Percentiles rank a stretch among this genome's conserved stretches.
Conservation (phyloP, 2,888 invertebrate genomes). For the Mantis religiosa region DNA sequence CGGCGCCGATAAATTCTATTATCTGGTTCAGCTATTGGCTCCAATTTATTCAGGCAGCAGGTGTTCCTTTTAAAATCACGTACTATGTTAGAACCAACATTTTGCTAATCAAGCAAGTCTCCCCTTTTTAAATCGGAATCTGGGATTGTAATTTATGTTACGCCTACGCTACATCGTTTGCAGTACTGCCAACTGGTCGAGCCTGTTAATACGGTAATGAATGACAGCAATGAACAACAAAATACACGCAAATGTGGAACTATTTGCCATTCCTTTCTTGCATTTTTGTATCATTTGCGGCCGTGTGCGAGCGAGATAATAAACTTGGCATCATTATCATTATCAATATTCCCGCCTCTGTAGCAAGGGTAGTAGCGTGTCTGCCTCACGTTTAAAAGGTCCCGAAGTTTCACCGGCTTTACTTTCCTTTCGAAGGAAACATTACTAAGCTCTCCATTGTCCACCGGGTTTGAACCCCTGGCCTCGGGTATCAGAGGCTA, state of each 20-base stretch:
- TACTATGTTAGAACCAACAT: not conserved
- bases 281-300: not conserved
- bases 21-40: not conserved
- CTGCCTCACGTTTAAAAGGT: too few relatives aligned
- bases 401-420: too few relatives aligned
- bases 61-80: not conserved
- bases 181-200: not conserved
- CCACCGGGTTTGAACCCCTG: too few relatives aligned
- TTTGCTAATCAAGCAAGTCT: not conserved
- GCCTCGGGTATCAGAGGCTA: too few relatives aligned
- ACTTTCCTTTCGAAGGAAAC: too few relatives aligned
- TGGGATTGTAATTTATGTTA: not conserved
- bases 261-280: not conserved
- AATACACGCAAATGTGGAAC: not conserved
- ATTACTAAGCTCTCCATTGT: too few relatives aligned
- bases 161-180: not conserved
- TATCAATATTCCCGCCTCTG: too few relatives aligned
- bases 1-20: not conserved
- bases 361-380: too few relatives aligned
- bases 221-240: not conserved
- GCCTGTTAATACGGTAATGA: not conserved
- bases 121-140: not conserved
- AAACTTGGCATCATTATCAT: too few relatives aligned
- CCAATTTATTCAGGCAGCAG: not conserved
- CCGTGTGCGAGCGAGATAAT: too few relatives aligned